Conservation (phyloP, 1,140 invertebrate genomes). For the Pristionchus pacificus region DNA sequence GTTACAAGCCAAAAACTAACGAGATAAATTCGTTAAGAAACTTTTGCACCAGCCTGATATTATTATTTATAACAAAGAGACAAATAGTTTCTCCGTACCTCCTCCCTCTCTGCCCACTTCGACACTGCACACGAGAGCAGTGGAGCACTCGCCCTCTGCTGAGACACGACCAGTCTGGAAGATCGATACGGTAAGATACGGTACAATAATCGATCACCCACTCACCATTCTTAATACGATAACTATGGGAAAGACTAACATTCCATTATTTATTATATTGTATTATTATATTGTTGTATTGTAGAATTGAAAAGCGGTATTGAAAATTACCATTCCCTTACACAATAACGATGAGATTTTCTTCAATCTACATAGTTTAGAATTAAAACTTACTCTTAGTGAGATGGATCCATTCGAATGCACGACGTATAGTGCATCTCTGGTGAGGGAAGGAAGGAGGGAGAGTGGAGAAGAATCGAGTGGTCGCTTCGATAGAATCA, state of each 20-base stretch:
- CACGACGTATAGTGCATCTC: neutral
- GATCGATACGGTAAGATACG: too few species aligned
- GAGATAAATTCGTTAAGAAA: too few species aligned
- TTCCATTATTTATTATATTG: too few species aligned
- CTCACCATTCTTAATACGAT: too few species aligned
- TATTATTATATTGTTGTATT: too few species aligned
- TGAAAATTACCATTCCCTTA: too few species aligned
- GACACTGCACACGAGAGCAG: neutral
- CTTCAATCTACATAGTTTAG: slow-evolving; percentile 3
- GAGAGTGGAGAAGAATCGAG: neutral
- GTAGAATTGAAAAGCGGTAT: too few species aligned
- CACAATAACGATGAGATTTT: neutral
- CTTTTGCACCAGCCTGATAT: too few species aligned
- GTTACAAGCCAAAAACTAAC: too few species aligned
- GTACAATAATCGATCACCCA: too few species aligned
- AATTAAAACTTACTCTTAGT: slow-evolving; percentile 4
- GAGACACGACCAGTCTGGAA: neutral
- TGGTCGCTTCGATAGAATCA: neutral
- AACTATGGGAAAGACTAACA: too few species aligned
- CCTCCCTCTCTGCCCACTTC: neutral
- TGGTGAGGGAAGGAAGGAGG: neutral
- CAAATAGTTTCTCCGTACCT: neutral
- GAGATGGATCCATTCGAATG: neutral
- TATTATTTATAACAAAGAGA: too few species aligned
- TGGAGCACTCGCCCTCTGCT: neutral